Evolutionary conservation across 2,888 invertebrate genomes (phyloP), one percentile per base, ranked within the genome.

Genomic region (Microctonus aethiopoides): DNA sequence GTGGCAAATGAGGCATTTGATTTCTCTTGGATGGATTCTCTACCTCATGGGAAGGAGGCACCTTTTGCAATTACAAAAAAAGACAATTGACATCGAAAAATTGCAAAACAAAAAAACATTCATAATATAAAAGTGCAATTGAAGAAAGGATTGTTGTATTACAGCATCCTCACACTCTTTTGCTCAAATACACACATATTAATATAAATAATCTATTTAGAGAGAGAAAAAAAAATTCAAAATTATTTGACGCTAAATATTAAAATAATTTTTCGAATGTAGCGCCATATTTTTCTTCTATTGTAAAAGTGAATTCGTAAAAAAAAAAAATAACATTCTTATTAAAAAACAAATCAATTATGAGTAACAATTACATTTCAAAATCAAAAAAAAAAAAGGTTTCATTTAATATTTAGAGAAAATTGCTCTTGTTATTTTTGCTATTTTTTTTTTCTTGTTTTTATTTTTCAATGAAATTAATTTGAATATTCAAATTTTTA

Each of bases 241-340:
- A 46, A n/a, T 46, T 46, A 46, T 46, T 16, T 20, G 16, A 2
- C 46, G 16, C 1, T 7, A 46, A 5, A 16, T 46, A 46, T 46
- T 46, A 16, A n/a, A 46, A 10, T 36, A 36, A 46, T 24, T 34
- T 63, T 29, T 63, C 20, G 16, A 63, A 63, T 51, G 16, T 63
- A 29, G 29, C 32, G 51, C 51, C 29, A 51, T 36, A 29, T 63
- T 51, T 32, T 16, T 32, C 32, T 26, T 16, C 20, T 16, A 20
- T 4, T 7, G 9, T n/a, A n/a, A n/a, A n/a, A n/a, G n/a, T n/a
- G n/a, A n/a, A n/a, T n/a, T n/a, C n/a, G n/a, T n/a, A n/a, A n/a
- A n/a, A n/a, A n/a, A n/a, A 7, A 29, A 11, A 29, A 51, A n/a
- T n/a, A n/a, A 32, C n/a, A n/a, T n/a, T n/a, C 22, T 62, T 16